A percentile compares a stretch with the other conserved stretches of the same genome.
Conservation (phyloP, 2,113 vertebrate genomes). For the Crotalus helleri region DNA sequence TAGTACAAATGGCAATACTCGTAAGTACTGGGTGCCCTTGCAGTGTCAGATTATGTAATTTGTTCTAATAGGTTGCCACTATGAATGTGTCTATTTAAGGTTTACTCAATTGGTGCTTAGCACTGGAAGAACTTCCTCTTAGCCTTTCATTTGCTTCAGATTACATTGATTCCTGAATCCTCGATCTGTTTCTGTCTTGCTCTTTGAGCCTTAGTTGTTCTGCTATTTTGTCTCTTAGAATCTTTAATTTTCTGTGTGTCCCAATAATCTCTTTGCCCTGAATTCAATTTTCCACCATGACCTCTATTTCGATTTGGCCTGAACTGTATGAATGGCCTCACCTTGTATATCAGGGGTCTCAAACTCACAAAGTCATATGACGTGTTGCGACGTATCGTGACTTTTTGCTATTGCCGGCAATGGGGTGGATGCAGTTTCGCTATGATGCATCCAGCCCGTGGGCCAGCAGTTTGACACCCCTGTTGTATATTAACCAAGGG, state of each 20-base stretch:
- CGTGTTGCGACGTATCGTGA: too few species aligned
- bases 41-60: background rate
- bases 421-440: too few species aligned
- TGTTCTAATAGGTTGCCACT: background rate
- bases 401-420: too few species aligned
- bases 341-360: background rate
- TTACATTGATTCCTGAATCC: background rate
- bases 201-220: background rate
- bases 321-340: background rate
- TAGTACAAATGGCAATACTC: background rate
- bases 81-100: background rate
- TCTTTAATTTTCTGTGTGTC: background rate
- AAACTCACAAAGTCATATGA: too few species aligned
- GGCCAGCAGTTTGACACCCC: too few species aligned
- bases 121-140: background rate
- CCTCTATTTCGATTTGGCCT: background rate
- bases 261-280: background rate
- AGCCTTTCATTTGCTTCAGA: background rate
- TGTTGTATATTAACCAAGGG: background rate
- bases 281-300: background rate
- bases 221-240: background rate
- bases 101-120: background rate
- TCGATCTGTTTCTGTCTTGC: background rate
- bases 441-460: too few species aligned
- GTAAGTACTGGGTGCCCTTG: background rate